Base-by-base conservation (phyloP, 2,113 vertebrate genomes). In the Xiphophorus hellerii region DNA sequence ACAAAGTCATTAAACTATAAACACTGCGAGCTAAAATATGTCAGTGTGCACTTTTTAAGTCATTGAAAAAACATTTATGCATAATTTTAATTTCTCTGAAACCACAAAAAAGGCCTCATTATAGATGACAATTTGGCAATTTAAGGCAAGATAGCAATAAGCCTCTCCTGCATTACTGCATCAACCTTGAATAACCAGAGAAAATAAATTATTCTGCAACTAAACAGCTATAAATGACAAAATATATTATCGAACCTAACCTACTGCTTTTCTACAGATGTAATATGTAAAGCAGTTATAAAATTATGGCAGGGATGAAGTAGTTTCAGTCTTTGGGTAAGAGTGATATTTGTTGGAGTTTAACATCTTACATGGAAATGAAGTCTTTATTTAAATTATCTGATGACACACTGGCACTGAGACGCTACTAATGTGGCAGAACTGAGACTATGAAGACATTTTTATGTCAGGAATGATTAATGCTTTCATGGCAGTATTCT, bases 331-430 rank as follows among this genome's bases (percentile, higher is more conserved):
- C 14, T 20, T 11, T 30, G 35, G 33, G 35, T 65, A 33, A 48
- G 22, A 58, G 4, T 12, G 30, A 27, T 33, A 30, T 61, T 72
- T 66, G 51, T 12, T 29, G 35, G 15, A 30, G 37, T 42, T 6
- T 62, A 62, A 54, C 11, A 62, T 30, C 28, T 66, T 51, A 12
- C 29, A 48, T 37, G 67, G 35, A 63, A 33, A 62, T 60, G 27
- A 65, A 77, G 63, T n/a, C 61, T 44, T 65, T 31, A 69, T 28
- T 60, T 11, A 54, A 14, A 27, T 17, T 65, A 66, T 60, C 44
- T n/a, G 28, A 71, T 71, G 48, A 60, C 5, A 71, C 48, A 33
- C 33, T 71, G 22, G 44, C 29, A 66, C 62, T 66, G 27, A 71
- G 31, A 6, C 13, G 60, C 62, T 25, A 27, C 62, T 66, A 58